phyloP scores from a whole-genome alignment of 2,888 invertebrate genomes.

The Myathropa florea region DNA sequence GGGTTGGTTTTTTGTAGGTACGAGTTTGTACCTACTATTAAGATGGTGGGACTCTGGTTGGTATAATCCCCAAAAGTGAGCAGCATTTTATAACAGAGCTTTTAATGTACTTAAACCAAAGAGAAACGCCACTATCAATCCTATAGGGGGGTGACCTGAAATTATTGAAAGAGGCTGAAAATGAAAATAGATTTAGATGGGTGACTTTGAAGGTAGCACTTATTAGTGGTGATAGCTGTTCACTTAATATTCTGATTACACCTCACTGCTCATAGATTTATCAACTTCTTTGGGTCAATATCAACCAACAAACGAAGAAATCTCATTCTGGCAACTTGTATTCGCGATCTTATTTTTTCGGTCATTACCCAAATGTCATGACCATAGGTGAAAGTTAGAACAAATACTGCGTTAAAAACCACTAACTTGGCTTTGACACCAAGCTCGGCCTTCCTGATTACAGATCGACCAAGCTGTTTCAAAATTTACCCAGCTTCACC shows the following conservation, averaged over 20 bases:
- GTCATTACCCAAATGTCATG: no score
- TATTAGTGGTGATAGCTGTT: neutral
- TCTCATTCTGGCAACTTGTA: no score
- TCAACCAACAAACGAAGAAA: no score
- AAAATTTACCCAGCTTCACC: no score
- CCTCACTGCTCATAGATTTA: neutral
- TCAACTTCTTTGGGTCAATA: no score
- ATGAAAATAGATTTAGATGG: neutral
- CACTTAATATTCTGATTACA: neutral
- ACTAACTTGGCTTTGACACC: no score
- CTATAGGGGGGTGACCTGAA: neutral
- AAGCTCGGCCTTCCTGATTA: no score
- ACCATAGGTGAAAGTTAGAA: no score
- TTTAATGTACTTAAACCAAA: neutral
- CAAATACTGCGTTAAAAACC: no score
- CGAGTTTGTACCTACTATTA: no score
- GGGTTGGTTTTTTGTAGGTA: neutral
- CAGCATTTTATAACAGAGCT: neutral
- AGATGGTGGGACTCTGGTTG: neutral
- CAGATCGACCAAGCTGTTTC: no score
- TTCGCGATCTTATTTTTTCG: no score
- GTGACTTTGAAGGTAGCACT: neutral
- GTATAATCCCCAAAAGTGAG: conserved; percentile 9
- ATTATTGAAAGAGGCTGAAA: neutral
- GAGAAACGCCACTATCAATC: neutral